Evolutionary conservation across 2,113 vertebrate species (phyloP).

Genomic region (Polypterus bichir): DNA sequence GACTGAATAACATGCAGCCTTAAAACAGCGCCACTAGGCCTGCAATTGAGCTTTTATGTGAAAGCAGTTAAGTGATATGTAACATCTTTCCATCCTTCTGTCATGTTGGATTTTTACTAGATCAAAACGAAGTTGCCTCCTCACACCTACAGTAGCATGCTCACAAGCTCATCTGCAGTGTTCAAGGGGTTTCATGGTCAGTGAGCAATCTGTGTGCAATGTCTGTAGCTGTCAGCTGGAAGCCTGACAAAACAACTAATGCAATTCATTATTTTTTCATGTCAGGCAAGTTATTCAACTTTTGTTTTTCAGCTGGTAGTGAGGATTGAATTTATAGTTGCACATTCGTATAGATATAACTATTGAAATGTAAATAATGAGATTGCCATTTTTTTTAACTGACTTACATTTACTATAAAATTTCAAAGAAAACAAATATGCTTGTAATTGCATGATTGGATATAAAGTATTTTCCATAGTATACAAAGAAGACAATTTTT

Average conservation of each 20-base stretch:
- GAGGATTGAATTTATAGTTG: too few species aligned
- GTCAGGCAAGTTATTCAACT: background rate
- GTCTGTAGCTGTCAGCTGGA: slow-evolving; percentile 2
- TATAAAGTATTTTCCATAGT: too few species aligned
- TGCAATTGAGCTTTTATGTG: background rate
- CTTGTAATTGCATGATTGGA: too few species aligned
- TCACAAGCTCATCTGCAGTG: slow-evolving; percentile 41
- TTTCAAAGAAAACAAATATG: too few species aligned
- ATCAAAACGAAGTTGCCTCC: slow-evolving; percentile 41
- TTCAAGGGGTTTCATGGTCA: slow-evolving; percentile 44
- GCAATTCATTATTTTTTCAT: background rate
- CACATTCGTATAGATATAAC: too few species aligned
- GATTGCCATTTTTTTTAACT: too few species aligned
- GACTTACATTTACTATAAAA: too few species aligned
- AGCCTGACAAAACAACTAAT: background rate
- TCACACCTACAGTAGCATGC: slow-evolving; percentile 36
- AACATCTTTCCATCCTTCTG: slow-evolving; percentile 13
- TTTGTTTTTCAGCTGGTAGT: too few species aligned
- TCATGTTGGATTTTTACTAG: slow-evolving; percentile 15
- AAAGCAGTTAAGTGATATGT: slow-evolving; percentile 7
- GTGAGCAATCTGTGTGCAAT: slow-evolving; percentile 25
- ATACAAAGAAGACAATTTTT: too few species aligned
- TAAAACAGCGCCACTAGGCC: too few species aligned
- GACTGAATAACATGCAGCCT: too few species aligned
- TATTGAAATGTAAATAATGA: too few species aligned